Conservation (phyloP, 2,797 vertebrate species). For the Caiman crocodilus region DNA sequence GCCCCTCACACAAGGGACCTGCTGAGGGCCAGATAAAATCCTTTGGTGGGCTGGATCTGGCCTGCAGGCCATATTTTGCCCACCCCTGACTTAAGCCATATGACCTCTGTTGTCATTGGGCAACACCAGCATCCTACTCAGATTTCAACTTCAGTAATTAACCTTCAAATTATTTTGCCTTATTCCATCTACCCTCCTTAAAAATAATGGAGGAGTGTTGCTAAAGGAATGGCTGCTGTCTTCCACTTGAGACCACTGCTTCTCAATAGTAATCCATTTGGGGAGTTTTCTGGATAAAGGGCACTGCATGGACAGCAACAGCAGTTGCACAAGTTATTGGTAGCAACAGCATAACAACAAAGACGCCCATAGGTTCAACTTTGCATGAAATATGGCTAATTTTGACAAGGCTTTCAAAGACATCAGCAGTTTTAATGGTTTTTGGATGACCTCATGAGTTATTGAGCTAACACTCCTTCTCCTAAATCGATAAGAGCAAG, state of each 20-base stretch:
- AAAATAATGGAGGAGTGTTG: accelerated
- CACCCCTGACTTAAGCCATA: neutral
- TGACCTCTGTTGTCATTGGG: neutral
- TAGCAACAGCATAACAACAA: neutral
- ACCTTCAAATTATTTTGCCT: neutral
- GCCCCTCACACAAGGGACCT: no score
- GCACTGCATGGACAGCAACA: accelerated
- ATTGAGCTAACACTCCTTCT: constrained; percentile 18
- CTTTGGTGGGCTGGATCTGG: no score
- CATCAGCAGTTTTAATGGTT: constrained; percentile 21
- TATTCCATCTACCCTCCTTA: neutral
- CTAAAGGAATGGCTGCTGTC: neutral
- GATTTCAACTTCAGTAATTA: neutral
- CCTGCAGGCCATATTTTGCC: no score
- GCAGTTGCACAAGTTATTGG: accelerated
- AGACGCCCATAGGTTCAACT: neutral
- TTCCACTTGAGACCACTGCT: neutral
- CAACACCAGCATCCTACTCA: neutral
- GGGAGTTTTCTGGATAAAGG: neutral
- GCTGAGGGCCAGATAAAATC: no score
- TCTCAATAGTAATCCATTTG: neutral
- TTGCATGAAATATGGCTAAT: neutral
- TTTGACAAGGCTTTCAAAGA: constrained; percentile 1
- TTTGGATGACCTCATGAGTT: neutral
- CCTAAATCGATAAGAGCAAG: neutral